Base-by-base conservation (phyloP, 2,797 vertebrate species). In the Karalla daura region DNA sequence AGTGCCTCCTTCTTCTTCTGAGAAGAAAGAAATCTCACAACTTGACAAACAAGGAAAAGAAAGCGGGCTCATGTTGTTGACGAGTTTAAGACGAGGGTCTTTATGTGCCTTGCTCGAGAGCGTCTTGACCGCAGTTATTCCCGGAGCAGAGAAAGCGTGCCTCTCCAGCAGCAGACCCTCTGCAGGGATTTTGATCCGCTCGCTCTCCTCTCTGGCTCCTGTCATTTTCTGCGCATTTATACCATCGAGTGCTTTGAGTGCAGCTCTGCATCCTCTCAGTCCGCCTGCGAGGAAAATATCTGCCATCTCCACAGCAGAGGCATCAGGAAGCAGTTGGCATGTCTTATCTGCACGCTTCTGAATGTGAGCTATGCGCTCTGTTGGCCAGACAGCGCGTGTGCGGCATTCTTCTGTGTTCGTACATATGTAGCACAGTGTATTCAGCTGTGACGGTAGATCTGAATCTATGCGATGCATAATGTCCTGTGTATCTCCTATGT, bases 331-430 rank as follows among this genome's bases (percentile, higher is more conserved):
- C 50, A 40, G 61, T 43, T 39, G 47, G 20, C 11, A 36, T 36
- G 30, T 37, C 53, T 76, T 63, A 70, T 78, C 76, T 50, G 15
- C 47, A 28, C 52, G 64, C 36, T 23, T 7, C 4, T n/a, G 13
- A 59, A 45, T 44, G 3, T 46, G 30, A 39, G 28, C 36, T 20
- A 4, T 36, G 21, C 18, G 25, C 30, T 25, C 51, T n/a, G 44
- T 58, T 60, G 64, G 33, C 12, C 20, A 25, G 21, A 51, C 50
- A 47, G 2, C 12, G 40, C 35, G 25, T 33, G 23, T 15, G n/a
- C n/a, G n/a, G n/a, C n/a, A 28, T 43, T 30, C 17, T 18, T 13
- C 10, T n/a, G 39, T 66, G 39, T 63, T 49, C 45, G 49, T 50
- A 30, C 46, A 60, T 41, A 70, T 54, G 63, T 25, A 67, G 32